Percentiles rank a stretch among this genome's conserved stretches.
These are phyloP conservation scores for Elmis aenea DNA, from an alignment of 2,888 invertebrate species.

Conservation along the genomic window DNA sequence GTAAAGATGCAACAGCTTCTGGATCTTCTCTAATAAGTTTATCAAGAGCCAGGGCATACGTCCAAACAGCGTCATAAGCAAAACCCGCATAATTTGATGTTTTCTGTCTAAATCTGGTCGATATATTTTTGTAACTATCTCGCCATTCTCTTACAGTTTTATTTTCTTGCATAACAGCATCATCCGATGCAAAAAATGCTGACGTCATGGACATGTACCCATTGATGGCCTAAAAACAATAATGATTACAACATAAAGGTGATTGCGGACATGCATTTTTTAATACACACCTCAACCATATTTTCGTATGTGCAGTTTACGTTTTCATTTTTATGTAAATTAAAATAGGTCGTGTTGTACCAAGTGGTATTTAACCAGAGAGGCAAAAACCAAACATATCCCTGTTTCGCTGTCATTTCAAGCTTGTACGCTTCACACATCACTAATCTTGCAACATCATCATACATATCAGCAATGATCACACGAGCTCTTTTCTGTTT, in stretches of 20 bases:
- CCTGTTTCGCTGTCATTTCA: conserved; percentile 64
- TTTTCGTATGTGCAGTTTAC: conserved; percentile 58
- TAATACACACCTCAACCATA: conserved; percentile 50
- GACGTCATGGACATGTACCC: conserved; percentile 69
- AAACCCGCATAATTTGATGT: conserved; percentile 65
- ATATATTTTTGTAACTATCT: conserved; percentile 41
- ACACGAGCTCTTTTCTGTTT: conserved; percentile 65
- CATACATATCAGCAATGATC: conserved; percentile 76
- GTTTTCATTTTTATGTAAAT: conserved; percentile 36
- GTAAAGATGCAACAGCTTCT: conserved; percentile 52
- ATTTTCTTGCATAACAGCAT: conserved; percentile 59
- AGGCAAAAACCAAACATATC: conserved; percentile 85
- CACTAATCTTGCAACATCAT: conserved; percentile 64
- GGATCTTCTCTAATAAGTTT: conserved; percentile 58
- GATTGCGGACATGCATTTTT: no score
- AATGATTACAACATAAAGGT: neutral
- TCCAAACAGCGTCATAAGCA: conserved; percentile 80
- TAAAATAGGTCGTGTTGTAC: conserved; percentile 56
- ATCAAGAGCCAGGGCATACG: conserved; percentile 67
- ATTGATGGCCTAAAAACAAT: conserved; percentile 55
- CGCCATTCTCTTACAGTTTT: conserved; percentile 62
- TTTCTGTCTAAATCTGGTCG: conserved; percentile 22
- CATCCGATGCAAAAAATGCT: conserved; percentile 59
- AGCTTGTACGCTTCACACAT: conserved; percentile 76
- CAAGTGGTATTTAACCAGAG: conserved; percentile 62